phyloP scores from a whole-genome alignment of 92 coral and sea anemone genomes.

The Hydrozoanthus gracilis region DNA sequence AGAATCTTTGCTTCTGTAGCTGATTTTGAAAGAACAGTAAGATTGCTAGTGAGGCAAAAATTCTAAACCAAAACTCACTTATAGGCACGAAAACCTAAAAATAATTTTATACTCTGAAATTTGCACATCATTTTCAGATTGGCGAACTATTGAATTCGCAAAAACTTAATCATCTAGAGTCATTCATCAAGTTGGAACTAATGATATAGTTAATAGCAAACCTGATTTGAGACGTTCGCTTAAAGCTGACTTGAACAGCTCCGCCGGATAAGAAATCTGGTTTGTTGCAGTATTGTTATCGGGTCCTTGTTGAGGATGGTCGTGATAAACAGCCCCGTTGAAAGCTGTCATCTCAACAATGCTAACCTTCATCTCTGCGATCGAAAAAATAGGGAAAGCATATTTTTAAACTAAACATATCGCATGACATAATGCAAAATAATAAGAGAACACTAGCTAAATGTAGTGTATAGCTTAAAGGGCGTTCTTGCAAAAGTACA shows the following conservation, averaged over 20 bases:
- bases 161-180: too few relatives aligned
- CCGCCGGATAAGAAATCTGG: conserved; percentile 57
- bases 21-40: too few relatives aligned
- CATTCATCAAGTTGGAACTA: not conserved
- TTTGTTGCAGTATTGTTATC: conserved; percentile 26
- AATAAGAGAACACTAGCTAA: not conserved
- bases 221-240: conserved; percentile 56
- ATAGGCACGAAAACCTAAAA: too few relatives aligned
- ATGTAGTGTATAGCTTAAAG: too few relatives aligned
- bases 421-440: not conserved
- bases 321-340: conserved; percentile 54
- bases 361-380: conserved; percentile 65
- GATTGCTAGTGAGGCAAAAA: too few relatives aligned
- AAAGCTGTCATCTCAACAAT: conserved; percentile 82
- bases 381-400: not conserved
- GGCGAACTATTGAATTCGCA: too few relatives aligned
- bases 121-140: too few relatives aligned
- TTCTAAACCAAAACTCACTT: too few relatives aligned
- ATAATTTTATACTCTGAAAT: too few relatives aligned
- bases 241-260: conserved; percentile 52
- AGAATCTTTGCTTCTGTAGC: too few relatives aligned
- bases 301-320: not conserved
- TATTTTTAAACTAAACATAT: not conserved
- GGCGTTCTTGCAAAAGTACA: not conserved
- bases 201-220: conserved; percentile 4